A percentile compares a stretch with the other conserved stretches of the same genome.
phyloP scores from a whole-genome alignment of 1,140 invertebrate genomes.

The Drosophila simulans region DNA sequence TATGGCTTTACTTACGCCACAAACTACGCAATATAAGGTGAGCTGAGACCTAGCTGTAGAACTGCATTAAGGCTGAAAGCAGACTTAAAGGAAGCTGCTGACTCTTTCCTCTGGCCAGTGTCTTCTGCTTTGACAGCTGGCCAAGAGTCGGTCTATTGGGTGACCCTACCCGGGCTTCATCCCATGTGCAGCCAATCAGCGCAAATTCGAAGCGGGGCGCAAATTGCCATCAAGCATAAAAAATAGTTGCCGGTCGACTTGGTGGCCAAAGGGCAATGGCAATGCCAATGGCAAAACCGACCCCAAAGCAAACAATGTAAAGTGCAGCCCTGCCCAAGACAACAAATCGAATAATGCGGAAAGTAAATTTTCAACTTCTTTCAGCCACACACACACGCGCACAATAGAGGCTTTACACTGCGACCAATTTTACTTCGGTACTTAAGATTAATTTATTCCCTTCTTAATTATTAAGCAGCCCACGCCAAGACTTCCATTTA shows the following conservation, averaged over 20 bases:
- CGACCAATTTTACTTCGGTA: neutral
- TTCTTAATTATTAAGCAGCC: neutral
- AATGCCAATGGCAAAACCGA: slow-evolving; percentile 15
- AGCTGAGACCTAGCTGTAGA: slow-evolving; percentile 1
- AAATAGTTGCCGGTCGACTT: slow-evolving; percentile 68
- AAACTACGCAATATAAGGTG: slow-evolving; percentile 66
- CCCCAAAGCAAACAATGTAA: slow-evolving; percentile 76
- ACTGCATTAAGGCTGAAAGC: slow-evolving; percentile 32
- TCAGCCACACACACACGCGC: slow-evolving; percentile 16
- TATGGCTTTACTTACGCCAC: slow-evolving; percentile 70
- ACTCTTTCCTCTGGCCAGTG: slow-evolving; percentile 7
- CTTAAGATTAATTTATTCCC: neutral
- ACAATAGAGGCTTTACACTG: slow-evolving; percentile 20
- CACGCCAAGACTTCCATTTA: too few relatives aligned
- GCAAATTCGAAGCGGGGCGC: slow-evolving; percentile 78
- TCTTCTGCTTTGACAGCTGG: slow-evolving; percentile 74
- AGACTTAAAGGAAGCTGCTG: slow-evolving; percentile 65
- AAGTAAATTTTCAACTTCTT: slow-evolving; percentile 80
- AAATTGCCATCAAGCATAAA: slow-evolving; percentile 82
- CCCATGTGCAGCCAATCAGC: slow-evolving; percentile 73
- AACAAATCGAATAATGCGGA: slow-evolving; percentile 82
- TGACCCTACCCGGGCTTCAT: neutral
- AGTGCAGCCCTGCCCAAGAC: slow-evolving; percentile 78
- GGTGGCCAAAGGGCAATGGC: slow-evolving; percentile 64
- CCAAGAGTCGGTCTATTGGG: slow-evolving; percentile 27